Base-by-base conservation (phyloP, 2,888 invertebrate genomes). In the Aricia artaxerxes region DNA sequence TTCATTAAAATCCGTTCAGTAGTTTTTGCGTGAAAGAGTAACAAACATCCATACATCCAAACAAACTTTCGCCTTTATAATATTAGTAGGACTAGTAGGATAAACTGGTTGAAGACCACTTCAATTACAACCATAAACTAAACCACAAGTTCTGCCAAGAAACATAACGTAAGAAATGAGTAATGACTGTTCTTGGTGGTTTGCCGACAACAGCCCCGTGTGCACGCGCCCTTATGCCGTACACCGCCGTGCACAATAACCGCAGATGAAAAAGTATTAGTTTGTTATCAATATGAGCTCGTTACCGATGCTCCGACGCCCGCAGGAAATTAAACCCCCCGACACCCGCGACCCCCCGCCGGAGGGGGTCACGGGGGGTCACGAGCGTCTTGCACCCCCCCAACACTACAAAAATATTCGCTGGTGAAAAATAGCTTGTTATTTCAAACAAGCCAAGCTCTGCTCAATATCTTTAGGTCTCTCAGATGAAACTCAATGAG, bases 311-410 rank as follows among this genome's bases (percentile, higher is more conserved):
- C 78, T 60, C 13, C 73, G 73, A 73, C 24, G 73, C 72, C 40
- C 60, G 73, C 78, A 78, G 78, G 78, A 78, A 78, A 78, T 78
- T 78, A 78, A 78, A 60, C 44, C 73, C 73, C 73, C 60, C 35
- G 38, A 11, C 57, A 16, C 72, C 35, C 24, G 57, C 53, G 69
- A 64, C 44, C 69, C 13, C 53, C 49, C 44, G 49, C 11, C 7
- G 44, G 7, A 38, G 24, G 6, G 31, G 6, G 44, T 44, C 44
- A 7, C 44, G 31, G 9, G 64, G 64, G 31, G 64, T 11, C 9
- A 31, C 31, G 64, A 31, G 64, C 11, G 64, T 11, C 24, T 24
- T 61, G 24, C 61, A 61, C 7, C 69, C 69, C 69, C 69, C 35
- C 35, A 11, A 11, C 69, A 61, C 61, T 69, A 38, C 38, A 38